Evolutionary conservation across 2,797 vertebrate species (phyloP).

Genomic region (Dicrostonyx torquatus): DNA sequence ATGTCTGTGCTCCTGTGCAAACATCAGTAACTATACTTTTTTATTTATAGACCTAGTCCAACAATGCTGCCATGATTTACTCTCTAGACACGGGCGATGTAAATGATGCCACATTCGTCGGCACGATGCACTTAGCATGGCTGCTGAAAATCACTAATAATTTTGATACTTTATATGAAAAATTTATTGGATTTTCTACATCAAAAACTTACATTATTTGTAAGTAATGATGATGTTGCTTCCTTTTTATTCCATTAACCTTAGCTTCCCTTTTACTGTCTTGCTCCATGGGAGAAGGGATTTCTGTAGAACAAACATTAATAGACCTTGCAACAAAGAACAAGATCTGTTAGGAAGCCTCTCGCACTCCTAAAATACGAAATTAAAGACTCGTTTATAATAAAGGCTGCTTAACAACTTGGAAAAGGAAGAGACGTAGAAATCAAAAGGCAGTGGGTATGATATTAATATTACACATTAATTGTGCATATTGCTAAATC

Average conservation of each 20-base stretch:
- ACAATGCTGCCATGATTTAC: background rate
- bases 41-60: background rate
- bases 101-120: background rate
- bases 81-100: background rate
- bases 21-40: background rate
- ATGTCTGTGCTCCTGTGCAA: background rate
- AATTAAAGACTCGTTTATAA: slow-evolving; percentile 40
- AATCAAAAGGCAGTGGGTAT: background rate
- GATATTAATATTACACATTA: background rate
- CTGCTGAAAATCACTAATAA: slow-evolving; percentile 50
- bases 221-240: slow-evolving; percentile 12
- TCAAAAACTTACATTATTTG: background rate
- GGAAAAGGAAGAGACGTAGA: slow-evolving; percentile 19
- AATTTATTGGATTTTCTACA: slow-evolving; percentile 2
- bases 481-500: background rate
- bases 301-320: slow-evolving; percentile 31
- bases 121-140: background rate
- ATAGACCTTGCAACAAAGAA: background rate
- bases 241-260: slow-evolving; percentile 10
- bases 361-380: slow-evolving; percentile 12
- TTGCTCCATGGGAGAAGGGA: background rate
- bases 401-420: slow-evolving; percentile 23
- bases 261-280: slow-evolving; percentile 28
- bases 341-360: background rate
- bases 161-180: background rate